Evolutionary conservation across 2,888 invertebrate genomes (phyloP).

Genomic region (Ditula angustiorana): DNA sequence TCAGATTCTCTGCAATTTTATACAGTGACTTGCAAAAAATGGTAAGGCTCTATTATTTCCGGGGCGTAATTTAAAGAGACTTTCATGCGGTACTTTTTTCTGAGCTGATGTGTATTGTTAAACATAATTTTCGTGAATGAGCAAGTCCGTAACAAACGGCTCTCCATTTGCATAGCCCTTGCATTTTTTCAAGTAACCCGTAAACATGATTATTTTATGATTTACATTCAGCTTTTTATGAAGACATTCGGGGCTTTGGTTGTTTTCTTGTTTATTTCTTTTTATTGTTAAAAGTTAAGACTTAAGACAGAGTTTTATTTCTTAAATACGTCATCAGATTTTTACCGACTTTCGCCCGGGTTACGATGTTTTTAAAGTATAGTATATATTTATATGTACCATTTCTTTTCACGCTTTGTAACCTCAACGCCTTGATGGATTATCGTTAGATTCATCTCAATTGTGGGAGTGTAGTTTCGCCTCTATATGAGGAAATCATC

Average conservation of each 20-base stretch:
- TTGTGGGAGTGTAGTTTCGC: too few species aligned
- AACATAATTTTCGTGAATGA: slow-evolving; percentile 31
- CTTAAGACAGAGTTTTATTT: too few species aligned
- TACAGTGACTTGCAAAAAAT: not conserved
- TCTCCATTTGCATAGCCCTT: slow-evolving; percentile 17
- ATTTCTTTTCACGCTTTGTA: too few species aligned
- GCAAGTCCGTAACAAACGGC: slow-evolving; percentile 23
- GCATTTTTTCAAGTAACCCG: slow-evolving; percentile 10
- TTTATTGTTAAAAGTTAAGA: not conserved
- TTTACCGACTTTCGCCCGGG: too few species aligned
- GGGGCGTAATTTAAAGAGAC: slow-evolving; percentile 26
- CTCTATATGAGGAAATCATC: too few species aligned
- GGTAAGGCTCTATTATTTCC: slow-evolving; percentile 29
- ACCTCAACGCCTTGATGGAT: too few species aligned
- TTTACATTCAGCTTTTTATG: not conserved
- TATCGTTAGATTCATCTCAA: too few species aligned
- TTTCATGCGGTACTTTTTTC: slow-evolving; percentile 27
- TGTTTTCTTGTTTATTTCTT: not conserved
- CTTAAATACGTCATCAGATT: too few species aligned
- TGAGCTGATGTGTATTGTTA: slow-evolving; percentile 31
- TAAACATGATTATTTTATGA: slow-evolving; percentile 24
- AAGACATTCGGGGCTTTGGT: not conserved
- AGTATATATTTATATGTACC: too few species aligned
- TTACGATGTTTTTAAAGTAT: too few species aligned
- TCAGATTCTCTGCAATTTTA: too few species aligned